phyloP scores from a whole-genome alignment of 2,797 vertebrate species.

The Ptychobarbus kaznakovi region DNA sequence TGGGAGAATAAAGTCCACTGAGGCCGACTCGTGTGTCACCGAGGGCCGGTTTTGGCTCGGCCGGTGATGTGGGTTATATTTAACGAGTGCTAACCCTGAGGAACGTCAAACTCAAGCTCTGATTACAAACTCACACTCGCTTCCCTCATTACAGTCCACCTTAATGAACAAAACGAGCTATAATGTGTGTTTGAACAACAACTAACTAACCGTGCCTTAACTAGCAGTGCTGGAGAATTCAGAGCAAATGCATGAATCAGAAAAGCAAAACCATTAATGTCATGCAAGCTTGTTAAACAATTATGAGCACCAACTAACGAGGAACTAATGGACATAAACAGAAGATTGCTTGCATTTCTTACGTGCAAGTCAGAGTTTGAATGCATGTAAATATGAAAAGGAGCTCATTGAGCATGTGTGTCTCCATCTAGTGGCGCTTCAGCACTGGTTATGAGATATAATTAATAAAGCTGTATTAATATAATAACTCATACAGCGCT shows the following conservation, averaged over 20 bases:
- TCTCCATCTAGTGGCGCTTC: neutral
- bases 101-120: conserved; percentile 74
- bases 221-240: neutral
- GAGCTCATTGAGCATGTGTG: neutral
- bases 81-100: conserved; percentile 71
- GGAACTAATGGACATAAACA: neutral
- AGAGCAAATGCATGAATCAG: neutral
- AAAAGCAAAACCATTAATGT: neutral
- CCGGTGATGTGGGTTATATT: conserved; percentile 76
- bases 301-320: neutral
- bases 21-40: neutral
- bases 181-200: neutral
- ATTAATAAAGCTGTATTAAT: neutral
- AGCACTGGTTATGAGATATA: neutral
- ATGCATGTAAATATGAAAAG: neutral
- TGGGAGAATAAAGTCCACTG: too few species aligned
- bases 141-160: neutral
- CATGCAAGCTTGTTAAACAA: neutral
- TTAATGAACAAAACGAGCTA: neutral
- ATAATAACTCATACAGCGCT: neutral
- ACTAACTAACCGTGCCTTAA: neutral
- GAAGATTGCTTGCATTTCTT: neutral
- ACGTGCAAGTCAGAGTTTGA: neutral
- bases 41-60: neutral
- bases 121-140: conserved; percentile 71